Conservation (phyloP, 1,140 invertebrate genomes). For the Muscidifurax raptorellus region DNA sequence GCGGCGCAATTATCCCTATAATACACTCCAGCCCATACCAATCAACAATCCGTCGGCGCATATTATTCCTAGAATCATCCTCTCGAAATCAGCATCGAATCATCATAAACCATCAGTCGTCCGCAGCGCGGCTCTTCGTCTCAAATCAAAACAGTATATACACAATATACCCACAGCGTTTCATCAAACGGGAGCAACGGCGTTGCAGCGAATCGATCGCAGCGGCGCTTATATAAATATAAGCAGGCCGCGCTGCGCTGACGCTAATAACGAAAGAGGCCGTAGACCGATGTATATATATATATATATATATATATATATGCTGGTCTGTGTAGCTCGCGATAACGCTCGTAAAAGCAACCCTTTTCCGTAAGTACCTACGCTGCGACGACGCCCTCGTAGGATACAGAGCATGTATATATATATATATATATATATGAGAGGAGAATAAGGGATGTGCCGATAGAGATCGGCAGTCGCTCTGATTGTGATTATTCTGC, state of each 20-base stretch:
- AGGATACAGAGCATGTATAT: not conserved
- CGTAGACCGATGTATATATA: too few relatives aligned
- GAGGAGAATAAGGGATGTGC: constrained; percentile 1
- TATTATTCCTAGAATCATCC: not conserved
- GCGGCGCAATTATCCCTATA: not conserved
- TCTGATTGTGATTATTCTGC: constrained; percentile 51
- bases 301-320: too few relatives aligned
- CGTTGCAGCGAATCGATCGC: not conserved
- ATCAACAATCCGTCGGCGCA: too few relatives aligned
- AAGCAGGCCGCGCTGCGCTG: not conserved
- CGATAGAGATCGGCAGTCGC: constrained; percentile 12
- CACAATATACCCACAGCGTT: not conserved
- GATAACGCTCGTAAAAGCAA: constrained; percentile 19
- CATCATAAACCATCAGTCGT: not conserved
- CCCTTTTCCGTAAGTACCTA: not conserved
- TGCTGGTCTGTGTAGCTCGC: constrained; percentile 2
- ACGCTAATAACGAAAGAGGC: constrained; percentile 19
- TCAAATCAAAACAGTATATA: not conserved
- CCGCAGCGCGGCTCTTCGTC: not conserved
- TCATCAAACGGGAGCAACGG: not conserved
- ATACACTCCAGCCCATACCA: not conserved
- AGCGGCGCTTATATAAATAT: constrained; percentile 13
- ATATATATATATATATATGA: constrained; percentile 10
- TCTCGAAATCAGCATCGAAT: not conserved
- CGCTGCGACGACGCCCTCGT: not conserved